Conservation (phyloP, 1,140 invertebrate genomes). For the Hypsibius dujardini region DNA sequence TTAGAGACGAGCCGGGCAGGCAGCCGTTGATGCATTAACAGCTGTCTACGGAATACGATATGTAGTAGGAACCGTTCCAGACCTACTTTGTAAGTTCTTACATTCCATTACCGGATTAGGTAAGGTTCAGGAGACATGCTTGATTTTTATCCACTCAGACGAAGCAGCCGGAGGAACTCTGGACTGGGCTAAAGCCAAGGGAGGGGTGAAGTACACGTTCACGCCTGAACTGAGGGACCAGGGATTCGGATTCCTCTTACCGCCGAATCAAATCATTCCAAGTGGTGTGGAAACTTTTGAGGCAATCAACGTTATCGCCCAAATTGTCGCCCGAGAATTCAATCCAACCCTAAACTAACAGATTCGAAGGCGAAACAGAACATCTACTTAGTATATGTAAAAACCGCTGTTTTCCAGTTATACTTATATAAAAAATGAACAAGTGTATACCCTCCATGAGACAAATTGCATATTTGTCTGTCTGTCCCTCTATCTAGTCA, state of each 20-base stretch:
- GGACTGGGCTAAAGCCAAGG: neutral
- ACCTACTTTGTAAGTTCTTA: no score
- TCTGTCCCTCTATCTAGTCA: no score
- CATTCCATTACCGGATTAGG: no score
- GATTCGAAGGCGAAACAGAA: neutral
- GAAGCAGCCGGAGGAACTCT: neutral
- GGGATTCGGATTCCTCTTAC: neutral
- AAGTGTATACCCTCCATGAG: no score
- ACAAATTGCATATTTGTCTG: no score
- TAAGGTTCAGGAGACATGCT: no score
- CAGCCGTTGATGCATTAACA: no score
- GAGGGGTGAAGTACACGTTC: neutral
- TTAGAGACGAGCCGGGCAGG: no score
- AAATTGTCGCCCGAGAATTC: neutral
- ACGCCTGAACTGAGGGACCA: neutral
- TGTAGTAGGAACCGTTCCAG: no score
- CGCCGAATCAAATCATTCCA: constrained; percentile 6
- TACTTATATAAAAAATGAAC: neutral
- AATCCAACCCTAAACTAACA: neutral
- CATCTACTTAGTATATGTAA: neutral
- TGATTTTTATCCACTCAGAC: no score
- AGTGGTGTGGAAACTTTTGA: neutral
- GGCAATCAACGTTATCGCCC: neutral
- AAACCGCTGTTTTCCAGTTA: neutral
- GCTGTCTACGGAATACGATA: no score